Percentiles rank a stretch among this genome's conserved stretches.
Evolutionary conservation across 2,888 invertebrate species (phyloP).

Genomic region (Eupithecia insigniata): DNA sequence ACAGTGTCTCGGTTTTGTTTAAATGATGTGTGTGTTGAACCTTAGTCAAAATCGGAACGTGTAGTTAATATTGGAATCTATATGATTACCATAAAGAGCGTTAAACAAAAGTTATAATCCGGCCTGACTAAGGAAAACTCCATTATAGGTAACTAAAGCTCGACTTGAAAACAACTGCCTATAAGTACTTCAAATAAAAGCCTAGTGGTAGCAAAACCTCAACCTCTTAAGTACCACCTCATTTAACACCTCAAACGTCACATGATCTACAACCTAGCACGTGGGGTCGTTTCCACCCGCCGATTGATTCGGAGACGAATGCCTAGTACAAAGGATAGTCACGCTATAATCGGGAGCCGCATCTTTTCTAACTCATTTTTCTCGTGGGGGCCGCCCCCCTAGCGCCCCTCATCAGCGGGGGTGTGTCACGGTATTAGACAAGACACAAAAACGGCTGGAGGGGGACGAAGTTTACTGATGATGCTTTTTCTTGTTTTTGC

Average conservation of each 20-base stretch:
- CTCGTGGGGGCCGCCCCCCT: slow-evolving; percentile 66
- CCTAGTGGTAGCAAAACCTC: slow-evolving; percentile 6
- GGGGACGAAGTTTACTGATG: slow-evolving; percentile 76
- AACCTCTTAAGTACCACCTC: slow-evolving; percentile 12
- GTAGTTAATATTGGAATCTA: too few species aligned
- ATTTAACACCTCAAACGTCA: slow-evolving; percentile 15
- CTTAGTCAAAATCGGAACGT: too few species aligned
- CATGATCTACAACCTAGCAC: slow-evolving; percentile 29
- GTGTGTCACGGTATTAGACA: slow-evolving; percentile 83
- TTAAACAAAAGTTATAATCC: too few species aligned
- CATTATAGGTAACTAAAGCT: too few species aligned
- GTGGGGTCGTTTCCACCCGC: slow-evolving; percentile 53
- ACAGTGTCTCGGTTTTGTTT: too few species aligned
- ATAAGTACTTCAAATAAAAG: neutral
- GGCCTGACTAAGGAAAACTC: too few species aligned
- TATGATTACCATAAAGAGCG: too few species aligned
- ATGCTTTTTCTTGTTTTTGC: slow-evolving; percentile 61
- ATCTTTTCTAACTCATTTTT: slow-evolving; percentile 85
- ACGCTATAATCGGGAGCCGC: slow-evolving; percentile 81
- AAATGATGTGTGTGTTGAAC: too few species aligned
- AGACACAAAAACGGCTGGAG: slow-evolving; percentile 82
- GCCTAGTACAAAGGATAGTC: slow-evolving; percentile 76
- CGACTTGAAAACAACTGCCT: neutral
- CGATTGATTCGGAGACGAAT: slow-evolving; percentile 79
- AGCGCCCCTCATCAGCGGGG: slow-evolving; percentile 69